phyloP scores from a whole-genome alignment of 2,888 invertebrate genomes.

The Bimastos eiseni region DNA sequence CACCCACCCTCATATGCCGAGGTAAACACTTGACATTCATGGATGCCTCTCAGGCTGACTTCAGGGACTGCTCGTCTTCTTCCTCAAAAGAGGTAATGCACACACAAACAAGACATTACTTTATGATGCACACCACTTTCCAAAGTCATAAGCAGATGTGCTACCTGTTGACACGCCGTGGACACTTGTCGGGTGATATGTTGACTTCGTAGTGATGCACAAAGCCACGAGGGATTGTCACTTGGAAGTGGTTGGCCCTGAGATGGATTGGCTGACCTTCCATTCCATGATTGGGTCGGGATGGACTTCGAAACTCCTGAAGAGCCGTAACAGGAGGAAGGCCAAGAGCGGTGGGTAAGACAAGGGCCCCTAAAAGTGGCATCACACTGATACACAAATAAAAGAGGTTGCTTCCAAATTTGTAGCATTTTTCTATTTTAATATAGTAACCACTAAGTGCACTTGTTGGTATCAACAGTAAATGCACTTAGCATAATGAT shows the following conservation, averaged over 20 bases:
- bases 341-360: constrained; percentile 18
- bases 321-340: constrained; percentile 25
- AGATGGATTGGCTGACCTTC: constrained; percentile 95
- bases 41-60: no score
- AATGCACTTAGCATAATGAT: no score
- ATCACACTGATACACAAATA: background rate
- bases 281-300: constrained; percentile 88
- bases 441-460: no score
- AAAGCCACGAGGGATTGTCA: constrained; percentile 93
- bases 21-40: no score
- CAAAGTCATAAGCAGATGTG: background rate
- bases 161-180: constrained; percentile 80
- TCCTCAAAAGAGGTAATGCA: no score
- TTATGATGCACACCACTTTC: no score
- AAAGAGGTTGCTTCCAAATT: background rate
- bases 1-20: no score
- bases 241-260: constrained; percentile 98
- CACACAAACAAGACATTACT: no score
- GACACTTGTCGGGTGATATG: constrained; percentile 99
- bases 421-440: no score
- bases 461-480: no score
- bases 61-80: no score
- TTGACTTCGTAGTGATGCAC: constrained; percentile 99
- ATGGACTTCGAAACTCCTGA: constrained; percentile 49
- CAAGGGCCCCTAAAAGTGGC: background rate